A percentile compares a stretch with the other conserved stretches of the same genome.
Evolutionary conservation across 2,113 vertebrate genomes (phyloP).

Genomic region (Phalacrocorax brasilianus): DNA sequence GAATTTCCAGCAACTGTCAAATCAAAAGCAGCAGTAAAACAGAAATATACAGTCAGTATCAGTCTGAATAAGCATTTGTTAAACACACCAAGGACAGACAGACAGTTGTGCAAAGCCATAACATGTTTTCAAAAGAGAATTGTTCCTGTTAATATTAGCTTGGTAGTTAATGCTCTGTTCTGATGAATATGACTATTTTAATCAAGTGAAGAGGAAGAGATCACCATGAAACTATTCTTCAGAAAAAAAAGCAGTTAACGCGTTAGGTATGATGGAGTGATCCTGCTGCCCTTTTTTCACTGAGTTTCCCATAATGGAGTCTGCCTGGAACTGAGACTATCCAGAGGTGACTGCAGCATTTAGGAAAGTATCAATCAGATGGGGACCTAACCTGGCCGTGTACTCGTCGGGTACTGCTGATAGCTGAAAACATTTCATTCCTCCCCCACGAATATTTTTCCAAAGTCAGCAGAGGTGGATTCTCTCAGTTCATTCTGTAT

Average conservation of each 20-base stretch:
- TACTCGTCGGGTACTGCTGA: rapidly evolving
- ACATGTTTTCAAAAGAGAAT: neutral
- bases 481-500: neutral
- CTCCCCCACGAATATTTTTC: neutral
- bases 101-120: neutral
- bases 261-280: neutral
- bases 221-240: neutral
- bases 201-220: neutral
- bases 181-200: neutral
- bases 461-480: neutral
- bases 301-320: neutral
- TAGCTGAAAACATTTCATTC: neutral
- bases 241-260: neutral
- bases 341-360: neutral
- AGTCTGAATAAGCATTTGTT: conserved; percentile 8
- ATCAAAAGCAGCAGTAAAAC: neutral
- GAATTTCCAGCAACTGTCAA: conserved; percentile 44
- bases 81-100: conserved; percentile 3
- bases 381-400: neutral
- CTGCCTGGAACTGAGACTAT: neutral
- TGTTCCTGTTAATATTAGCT: neutral
- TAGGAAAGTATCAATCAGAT: neutral
- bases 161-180: neutral
- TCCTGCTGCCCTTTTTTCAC: neutral
- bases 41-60: neutral